Evolutionary conservation across 2,888 invertebrate genomes (phyloP), one percentile per base, ranked within the genome.

Genomic region (Eupithecia abbreviata): DNA sequence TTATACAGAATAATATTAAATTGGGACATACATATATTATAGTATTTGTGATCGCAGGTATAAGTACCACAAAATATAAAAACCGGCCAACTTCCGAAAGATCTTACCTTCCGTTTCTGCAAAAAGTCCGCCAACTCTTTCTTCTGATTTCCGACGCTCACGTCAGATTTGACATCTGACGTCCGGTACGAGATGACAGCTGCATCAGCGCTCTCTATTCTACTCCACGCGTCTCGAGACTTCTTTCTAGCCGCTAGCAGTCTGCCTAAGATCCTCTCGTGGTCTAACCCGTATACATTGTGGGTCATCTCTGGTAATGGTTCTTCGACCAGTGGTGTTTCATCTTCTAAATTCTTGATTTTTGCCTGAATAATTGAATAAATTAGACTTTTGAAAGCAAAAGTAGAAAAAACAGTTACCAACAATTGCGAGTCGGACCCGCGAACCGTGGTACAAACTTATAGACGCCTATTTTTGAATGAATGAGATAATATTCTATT

Each of bases 241-340:
- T 93, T 96, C 73, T 95, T 95, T 85, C 96, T 92, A 43, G 95
- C 95, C 0, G 91, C 91, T 12, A 94, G 75, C 1, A 96, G 92
- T 72, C 95, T 91, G 62, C 91, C 93, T 96, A 97, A 96, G 67
- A 98, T 97, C 75, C 91, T 92, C 0, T 91, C 90, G 84, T 97
- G 97, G 88, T 98, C 96, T 70, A 98, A 90, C 0, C 97, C 97
- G 62, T 96, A 95, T 5, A 97, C 96, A 89, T 96, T 96, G 80
- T 97, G 96, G 0, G 96, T 96, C 97, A 98, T 98, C 78, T 95
- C 91, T 2, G 97, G 97, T 78, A 97, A 83, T 6, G 93, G 89
- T 9, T 95, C 91, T 65, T 95, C 93, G 70, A 87, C 86, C 51
- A 89, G 77, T 4, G 89, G 88, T 6, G 85, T 68, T 71, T 90